A percentile compares a stretch with the other conserved stretches of the same genome.
phyloP scores from a whole-genome alignment of 2,797 vertebrate genomes.

The Carapus acus region DNA sequence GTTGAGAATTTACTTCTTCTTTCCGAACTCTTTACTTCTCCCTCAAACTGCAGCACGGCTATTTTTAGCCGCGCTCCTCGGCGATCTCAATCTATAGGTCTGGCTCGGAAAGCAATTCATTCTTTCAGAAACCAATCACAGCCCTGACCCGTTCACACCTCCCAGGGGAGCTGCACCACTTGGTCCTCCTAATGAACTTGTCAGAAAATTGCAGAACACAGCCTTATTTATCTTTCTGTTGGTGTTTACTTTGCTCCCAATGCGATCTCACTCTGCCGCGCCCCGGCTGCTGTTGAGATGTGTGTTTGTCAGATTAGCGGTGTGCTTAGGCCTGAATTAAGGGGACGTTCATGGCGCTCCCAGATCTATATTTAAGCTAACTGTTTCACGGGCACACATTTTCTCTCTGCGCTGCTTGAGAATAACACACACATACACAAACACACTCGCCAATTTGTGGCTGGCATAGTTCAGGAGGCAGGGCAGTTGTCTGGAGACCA shows the following conservation, averaged over 20 bases:
- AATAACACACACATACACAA: no score
- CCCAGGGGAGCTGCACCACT: conserved; percentile 26
- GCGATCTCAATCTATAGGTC: conserved; percentile 25
- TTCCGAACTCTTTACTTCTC: conserved; percentile 9
- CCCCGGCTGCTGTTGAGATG: no score
- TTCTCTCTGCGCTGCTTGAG: conserved; percentile 1
- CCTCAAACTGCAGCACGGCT: conserved; percentile 8
- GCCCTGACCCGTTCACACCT: conserved; percentile 18
- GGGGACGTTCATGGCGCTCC: no score
- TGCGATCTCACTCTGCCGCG: background rate
- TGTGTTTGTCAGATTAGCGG: no score
- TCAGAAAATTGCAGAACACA: conserved; percentile 39
- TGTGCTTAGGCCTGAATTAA: no score
- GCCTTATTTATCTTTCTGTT: conserved; percentile 25
- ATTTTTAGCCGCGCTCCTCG: conserved; percentile 28
- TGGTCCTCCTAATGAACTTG: conserved; percentile 44
- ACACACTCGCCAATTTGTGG: no score
- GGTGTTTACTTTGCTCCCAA: conserved; percentile 7
- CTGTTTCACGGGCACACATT: background rate
- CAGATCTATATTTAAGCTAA: background rate
- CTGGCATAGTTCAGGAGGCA: no score
- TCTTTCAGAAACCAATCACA: conserved; percentile 9
- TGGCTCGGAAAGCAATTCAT: conserved; percentile 31
- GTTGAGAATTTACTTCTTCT: no score
- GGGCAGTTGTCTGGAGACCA: no score